Percentiles rank a stretch among this genome's conserved stretches.
Evolutionary conservation across 2,797 vertebrate species (phyloP).

Genomic region (Alca torda): DNA sequence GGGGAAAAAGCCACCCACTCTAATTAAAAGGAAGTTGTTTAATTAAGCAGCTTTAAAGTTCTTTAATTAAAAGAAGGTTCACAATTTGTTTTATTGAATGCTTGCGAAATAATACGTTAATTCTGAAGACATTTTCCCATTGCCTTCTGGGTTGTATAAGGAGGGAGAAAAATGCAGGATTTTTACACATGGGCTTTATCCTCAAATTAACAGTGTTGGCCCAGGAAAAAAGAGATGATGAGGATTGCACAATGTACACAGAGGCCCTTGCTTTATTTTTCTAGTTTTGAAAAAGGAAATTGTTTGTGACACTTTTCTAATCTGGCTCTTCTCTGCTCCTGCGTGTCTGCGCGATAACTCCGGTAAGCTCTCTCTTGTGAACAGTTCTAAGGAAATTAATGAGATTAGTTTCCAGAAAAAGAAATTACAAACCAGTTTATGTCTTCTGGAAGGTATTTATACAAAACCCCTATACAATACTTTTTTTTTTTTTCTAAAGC

Average conservation of each 20-base stretch:
- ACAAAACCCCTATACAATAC: not conserved
- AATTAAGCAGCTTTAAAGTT: not conserved
- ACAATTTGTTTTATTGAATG: not conserved
- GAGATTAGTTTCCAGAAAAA: conserved; percentile 15
- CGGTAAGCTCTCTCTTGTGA: not conserved
- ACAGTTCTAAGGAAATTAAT: not conserved
- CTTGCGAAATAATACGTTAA: not conserved
- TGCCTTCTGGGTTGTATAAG: not conserved
- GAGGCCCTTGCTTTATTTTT: not conserved
- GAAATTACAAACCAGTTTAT: not conserved
- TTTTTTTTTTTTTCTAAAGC: not conserved
- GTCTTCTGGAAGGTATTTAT: not conserved
- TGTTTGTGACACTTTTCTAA: not conserved
- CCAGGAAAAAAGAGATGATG: not conserved
- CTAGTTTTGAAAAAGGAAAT: not conserved
- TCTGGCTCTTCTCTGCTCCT: not conserved
- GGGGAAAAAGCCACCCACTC: not conserved
- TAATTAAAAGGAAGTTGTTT: not conserved
- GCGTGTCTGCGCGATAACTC: not conserved
- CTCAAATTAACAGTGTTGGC: not conserved
- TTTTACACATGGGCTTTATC: not conserved
- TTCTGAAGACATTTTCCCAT: not conserved
- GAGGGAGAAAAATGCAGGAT: not conserved
- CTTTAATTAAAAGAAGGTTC: not conserved
- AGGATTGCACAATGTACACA: not conserved